Conservation (phyloP, 1,140 invertebrate species). For the Medauroidea extradentata region DNA sequence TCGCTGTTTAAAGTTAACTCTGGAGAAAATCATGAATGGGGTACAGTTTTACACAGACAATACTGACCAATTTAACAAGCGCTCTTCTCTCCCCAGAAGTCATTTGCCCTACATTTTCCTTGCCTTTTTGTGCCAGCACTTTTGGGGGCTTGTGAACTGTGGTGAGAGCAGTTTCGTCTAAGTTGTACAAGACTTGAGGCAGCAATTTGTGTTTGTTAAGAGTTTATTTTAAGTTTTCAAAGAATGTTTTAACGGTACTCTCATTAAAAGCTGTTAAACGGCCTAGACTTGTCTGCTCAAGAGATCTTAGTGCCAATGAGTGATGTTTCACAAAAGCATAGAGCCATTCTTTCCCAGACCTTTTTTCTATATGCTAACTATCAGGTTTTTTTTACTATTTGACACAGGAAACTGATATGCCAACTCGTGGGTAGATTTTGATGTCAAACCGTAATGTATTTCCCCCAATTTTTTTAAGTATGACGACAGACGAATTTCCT, state of each 20-base stretch:
- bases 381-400: neutral
- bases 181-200: slow-evolving; percentile 30
- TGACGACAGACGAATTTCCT: too few relatives aligned
- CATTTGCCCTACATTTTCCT: slow-evolving; percentile 35
- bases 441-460: too few relatives aligned
- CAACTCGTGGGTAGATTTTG: neutral
- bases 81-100: slow-evolving; percentile 35
- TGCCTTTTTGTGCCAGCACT: slow-evolving; percentile 33
- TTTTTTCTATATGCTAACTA: neutral
- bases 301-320: neutral
- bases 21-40: slow-evolving; percentile 38
- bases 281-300: neutral
- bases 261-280: neutral
- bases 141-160: slow-evolving; percentile 35
- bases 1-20: slow-evolving; percentile 38
- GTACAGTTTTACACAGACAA: slow-evolving; percentile 35
- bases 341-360: neutral
- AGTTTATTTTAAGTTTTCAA: neutral
- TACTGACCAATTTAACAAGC: slow-evolving; percentile 40
- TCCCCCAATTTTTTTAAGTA: too few relatives aligned
- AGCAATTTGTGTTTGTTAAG: neutral
- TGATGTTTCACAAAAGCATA: neutral
- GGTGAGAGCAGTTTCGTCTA: slow-evolving; percentile 40
- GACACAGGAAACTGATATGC: neutral
- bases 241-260: neutral